phyloP scores from a whole-genome alignment of 2,113 vertebrate species.

The Protobothrops mucrosquamatus region DNA sequence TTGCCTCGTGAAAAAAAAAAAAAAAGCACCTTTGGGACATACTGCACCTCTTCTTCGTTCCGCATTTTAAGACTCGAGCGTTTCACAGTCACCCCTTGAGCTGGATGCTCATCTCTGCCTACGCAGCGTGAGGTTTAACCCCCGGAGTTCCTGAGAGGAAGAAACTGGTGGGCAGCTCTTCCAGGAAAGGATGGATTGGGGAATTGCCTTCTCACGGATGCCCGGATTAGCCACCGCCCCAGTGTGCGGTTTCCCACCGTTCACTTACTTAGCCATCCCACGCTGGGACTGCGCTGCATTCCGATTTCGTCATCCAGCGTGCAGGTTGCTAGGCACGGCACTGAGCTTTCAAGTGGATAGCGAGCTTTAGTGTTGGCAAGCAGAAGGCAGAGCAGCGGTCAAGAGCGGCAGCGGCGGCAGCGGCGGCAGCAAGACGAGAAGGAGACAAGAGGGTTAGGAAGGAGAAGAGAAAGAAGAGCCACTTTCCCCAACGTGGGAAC shows the following conservation, averaged over 20 bases:
- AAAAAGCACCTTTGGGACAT: too few species aligned
- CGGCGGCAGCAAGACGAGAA: conserved; percentile 33
- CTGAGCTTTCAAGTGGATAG: conserved; percentile 89
- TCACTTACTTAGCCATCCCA: conserved; percentile 98
- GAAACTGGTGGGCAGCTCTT: background rate
- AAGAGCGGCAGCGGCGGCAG: conserved; percentile 51
- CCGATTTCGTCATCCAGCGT: conserved; percentile 82
- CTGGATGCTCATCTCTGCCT: background rate
- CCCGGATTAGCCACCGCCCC: background rate
- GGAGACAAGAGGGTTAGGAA: conserved; percentile 65
- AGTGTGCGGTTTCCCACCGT: background rate
- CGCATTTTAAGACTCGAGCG: background rate
- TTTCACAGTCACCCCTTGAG: background rate
- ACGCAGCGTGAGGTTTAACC: background rate
- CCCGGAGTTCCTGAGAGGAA: background rate
- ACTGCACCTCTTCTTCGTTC: too few species aligned
- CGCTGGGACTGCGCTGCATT: conserved; percentile 83
- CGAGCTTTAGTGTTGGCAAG: conserved; percentile 80
- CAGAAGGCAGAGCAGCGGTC: conserved; percentile 63
- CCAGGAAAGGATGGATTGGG: background rate
- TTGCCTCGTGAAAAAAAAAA: too few species aligned
- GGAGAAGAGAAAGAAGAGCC: conserved; percentile 57
- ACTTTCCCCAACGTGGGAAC: background rate
- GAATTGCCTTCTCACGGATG: background rate
- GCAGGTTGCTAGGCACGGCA: conserved; percentile 89